Evolutionary conservation across 2,888 invertebrate species (phyloP), one percentile per base, ranked within the genome.

Genomic region (Drosophila anomalipes): DNA sequence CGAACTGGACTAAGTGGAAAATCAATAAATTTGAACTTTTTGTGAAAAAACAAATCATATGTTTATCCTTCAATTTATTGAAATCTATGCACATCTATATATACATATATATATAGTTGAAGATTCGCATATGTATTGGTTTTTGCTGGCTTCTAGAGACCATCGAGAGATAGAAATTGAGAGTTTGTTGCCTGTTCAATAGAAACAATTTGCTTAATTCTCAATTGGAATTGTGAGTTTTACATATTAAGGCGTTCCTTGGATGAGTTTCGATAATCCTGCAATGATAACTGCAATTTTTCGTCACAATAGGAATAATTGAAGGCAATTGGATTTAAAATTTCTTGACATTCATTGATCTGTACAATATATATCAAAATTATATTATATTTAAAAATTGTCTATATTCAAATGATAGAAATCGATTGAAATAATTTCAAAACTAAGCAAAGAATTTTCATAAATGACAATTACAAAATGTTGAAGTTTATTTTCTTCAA

Each of bases 191-290:
- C 51, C 70, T 67, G 74, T 79, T 51, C 71, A 71, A 71, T 79
- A 62, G 71, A 79, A 75, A 67, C 75, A 67, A 67, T 62, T 74
- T 32, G 51, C 77, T 70, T 77, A 63, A 72, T 53, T 63, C 53
- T 61, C 44, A 52, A 64, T 49, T 47, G 41, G 70, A 47, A 56
- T 64, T 63, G 28, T 26, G 62, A 59, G 44, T 59, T 63, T 74
- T 74, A 63, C 62, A 79, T 69, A 49, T 77, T 80, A 81, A 80
- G 79, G 81, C 79, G 68, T 77, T 74, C 37, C 41, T 64, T 64
- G 65, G 67, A 62, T 65, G 63, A 67, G 56, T 74, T 61, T 61
- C 41, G 57, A 47, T 57, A 33, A 56, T 57, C 63, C 58, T 63
- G 49, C 51, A 62, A 62, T 77, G 62, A 67, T 44, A 52, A 26